These are phyloP conservation scores for Automeris io DNA, from an alignment of 2,888 invertebrate species.

Conservation along the genomic window DNA sequence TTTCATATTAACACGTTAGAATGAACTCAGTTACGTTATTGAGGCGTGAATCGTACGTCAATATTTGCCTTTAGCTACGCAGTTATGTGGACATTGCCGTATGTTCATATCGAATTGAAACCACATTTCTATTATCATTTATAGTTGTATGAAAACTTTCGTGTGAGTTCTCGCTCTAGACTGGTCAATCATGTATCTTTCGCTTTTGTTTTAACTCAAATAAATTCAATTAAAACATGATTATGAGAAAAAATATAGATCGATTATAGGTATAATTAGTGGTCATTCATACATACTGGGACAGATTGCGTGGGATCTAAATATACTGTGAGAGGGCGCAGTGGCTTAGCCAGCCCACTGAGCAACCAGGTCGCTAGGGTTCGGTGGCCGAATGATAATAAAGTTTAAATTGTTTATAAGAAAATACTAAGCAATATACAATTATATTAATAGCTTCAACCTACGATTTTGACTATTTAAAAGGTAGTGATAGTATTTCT, in stretches of 20 bases:
- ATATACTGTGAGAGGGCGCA: constrained; percentile 8
- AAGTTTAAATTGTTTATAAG: neutral
- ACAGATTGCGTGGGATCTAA: constrained; percentile 9
- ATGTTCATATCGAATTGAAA: neutral
- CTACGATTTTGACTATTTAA: too few relatives aligned
- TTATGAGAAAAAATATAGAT: too few relatives aligned
- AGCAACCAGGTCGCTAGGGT: constrained; percentile 27
- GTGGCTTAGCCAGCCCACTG: constrained; percentile 23
- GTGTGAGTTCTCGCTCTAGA: too few relatives aligned
- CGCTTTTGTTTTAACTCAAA: too few relatives aligned
- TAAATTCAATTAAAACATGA: too few relatives aligned
- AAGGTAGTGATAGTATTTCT: too few relatives aligned
- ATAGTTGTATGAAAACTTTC: too few relatives aligned
- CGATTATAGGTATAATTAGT: constrained; percentile 8
- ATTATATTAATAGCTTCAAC: neutral
- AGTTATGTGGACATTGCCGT: neutral
- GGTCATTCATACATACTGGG: constrained; percentile 5
- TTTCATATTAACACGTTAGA: neutral
- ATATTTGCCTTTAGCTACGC: neutral
- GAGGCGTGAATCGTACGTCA: neutral
- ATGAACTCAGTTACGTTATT: neutral
- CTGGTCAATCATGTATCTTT: too few relatives aligned
- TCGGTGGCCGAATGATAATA: constrained; percentile 15
- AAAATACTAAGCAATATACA: neutral
- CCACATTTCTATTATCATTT: neutral